Evolutionary conservation across 2,797 vertebrate species (phyloP).

Genomic region (Furcifer pardalis): DNA sequence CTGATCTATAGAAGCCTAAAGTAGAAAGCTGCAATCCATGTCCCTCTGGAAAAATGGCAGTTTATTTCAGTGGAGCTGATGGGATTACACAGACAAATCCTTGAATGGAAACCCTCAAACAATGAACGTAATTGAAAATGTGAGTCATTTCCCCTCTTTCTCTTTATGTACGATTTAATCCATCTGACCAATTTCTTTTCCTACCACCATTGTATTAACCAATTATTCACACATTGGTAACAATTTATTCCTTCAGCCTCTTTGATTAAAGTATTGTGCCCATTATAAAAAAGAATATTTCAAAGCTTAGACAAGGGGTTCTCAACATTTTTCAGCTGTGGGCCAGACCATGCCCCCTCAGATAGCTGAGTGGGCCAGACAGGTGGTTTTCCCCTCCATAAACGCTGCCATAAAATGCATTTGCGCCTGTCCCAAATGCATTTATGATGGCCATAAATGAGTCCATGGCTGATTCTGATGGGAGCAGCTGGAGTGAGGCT

Average conservation of each 20-base stretch:
- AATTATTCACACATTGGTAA: slow-evolving; percentile 9
- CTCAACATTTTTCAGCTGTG: too few species aligned
- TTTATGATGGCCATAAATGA: too few species aligned
- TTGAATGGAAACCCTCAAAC: not conserved
- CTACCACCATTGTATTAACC: slow-evolving; percentile 47
- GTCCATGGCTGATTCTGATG: too few species aligned
- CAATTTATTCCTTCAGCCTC: slow-evolving; percentile 6
- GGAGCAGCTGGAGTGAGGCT: too few species aligned
- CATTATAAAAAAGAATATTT: not conserved
- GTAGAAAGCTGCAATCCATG: not conserved
- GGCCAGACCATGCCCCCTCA: too few species aligned
- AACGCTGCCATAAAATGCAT: too few species aligned
- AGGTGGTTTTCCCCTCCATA: too few species aligned
- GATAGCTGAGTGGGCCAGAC: too few species aligned
- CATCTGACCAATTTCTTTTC: not conserved
- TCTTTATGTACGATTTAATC: not conserved
- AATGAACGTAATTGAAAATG: slow-evolving; percentile 25
- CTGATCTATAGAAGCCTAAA: not conserved
- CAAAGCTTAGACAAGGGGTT: too few species aligned
- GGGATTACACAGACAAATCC: not conserved
- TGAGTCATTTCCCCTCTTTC: slow-evolving; percentile 14
- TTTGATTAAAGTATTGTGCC: not conserved
- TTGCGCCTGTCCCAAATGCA: too few species aligned
- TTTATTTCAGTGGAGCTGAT: not conserved
- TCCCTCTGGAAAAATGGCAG: not conserved